A percentile compares a stretch with the other conserved stretches of the same genome.
These are phyloP conservation scores for Jordanella pulchra DNA, from an alignment of 2,797 vertebrate genomes.

Conservation along the genomic window DNA sequence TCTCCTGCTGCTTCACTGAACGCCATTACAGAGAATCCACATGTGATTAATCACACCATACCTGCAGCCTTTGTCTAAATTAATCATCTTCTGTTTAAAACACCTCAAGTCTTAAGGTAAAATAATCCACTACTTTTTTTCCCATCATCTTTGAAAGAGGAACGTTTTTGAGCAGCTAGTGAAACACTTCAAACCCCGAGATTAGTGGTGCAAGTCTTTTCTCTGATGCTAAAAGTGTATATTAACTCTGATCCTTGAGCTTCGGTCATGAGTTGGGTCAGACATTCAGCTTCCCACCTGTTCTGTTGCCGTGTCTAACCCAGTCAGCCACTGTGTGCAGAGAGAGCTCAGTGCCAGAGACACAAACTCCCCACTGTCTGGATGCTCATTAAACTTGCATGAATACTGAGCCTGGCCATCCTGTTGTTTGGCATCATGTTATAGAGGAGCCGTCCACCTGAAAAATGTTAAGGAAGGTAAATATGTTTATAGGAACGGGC, in stretches of 20 bases:
- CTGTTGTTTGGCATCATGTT: slow-evolving; percentile 61
- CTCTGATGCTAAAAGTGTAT: slow-evolving; percentile 13
- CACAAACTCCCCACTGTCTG: slow-evolving; percentile 71
- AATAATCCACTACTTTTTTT: background rate
- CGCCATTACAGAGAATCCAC: slow-evolving; percentile 24
- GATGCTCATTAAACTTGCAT: slow-evolving; percentile 83
- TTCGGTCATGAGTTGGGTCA: slow-evolving; percentile 26
- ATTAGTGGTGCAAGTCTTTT: slow-evolving; percentile 7
- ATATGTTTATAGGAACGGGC: slow-evolving; percentile 51
- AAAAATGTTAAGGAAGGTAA: slow-evolving; percentile 24
- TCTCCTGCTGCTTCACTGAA: slow-evolving; percentile 27
- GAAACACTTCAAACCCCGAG: slow-evolving; percentile 14
- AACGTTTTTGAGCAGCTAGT: background rate
- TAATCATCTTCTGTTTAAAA: background rate
- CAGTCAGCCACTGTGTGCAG: slow-evolving; percentile 48
- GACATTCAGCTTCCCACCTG: slow-evolving; percentile 55
- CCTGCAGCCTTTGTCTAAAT: background rate
- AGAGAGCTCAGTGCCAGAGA: slow-evolving; percentile 59
- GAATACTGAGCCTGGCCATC: slow-evolving; percentile 71
- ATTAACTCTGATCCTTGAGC: slow-evolving; percentile 10
- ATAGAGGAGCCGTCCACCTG: slow-evolving; percentile 42
- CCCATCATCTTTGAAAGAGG: slow-evolving; percentile 3
- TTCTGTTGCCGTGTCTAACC: slow-evolving; percentile 57
- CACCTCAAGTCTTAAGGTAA: slow-evolving; percentile 4
- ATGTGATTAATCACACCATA: slow-evolving; percentile 22